Evolutionary conservation across 2,888 invertebrate species (phyloP).

Genomic region (Pseudanteris insignis): DNA sequence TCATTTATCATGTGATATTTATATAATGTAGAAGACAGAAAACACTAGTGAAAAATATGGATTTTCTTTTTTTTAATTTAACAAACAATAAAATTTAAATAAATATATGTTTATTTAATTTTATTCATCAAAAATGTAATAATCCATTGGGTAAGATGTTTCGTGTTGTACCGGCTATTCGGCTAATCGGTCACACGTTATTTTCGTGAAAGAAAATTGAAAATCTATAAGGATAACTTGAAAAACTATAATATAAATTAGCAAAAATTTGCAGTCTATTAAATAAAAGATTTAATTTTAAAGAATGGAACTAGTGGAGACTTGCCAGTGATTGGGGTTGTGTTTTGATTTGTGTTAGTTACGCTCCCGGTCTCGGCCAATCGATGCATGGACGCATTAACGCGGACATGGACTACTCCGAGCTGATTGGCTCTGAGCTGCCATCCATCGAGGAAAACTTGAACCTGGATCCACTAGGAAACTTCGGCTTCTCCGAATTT

Average conservation of each 20-base stretch:
- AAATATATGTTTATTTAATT: too few species aligned
- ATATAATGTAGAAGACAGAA: too few species aligned
- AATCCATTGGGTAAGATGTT: conserved; percentile 11
- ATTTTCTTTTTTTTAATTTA: too few species aligned
- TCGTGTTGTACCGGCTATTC: conserved; percentile 66
- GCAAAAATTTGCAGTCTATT: too few species aligned
- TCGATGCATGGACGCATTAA: conserved; percentile 58
- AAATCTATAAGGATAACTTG: neutral
- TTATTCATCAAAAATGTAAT: too few species aligned
- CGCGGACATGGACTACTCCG: conserved; percentile 64
- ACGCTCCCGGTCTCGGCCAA: conserved; percentile 65
- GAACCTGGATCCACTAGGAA: conserved; percentile 61
- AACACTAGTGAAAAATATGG: too few species aligned
- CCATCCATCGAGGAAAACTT: conserved; percentile 63
- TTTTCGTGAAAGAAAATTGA: conserved; percentile 3
- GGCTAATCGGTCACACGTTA: conserved; percentile 51
- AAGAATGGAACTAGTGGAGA: conserved; percentile 41
- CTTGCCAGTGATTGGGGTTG: conserved; percentile 67
- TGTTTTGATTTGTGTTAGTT: conserved; percentile 64
- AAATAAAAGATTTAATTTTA: too few species aligned
- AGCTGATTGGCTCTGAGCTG: conserved; percentile 58
- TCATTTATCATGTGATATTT: too few species aligned
- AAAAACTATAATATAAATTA: neutral
- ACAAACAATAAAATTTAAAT: too few species aligned
- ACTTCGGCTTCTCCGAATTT: conserved; percentile 60